Conservation (phyloP, 2,888 invertebrate species). For the Romanomermis culicivorax region DNA sequence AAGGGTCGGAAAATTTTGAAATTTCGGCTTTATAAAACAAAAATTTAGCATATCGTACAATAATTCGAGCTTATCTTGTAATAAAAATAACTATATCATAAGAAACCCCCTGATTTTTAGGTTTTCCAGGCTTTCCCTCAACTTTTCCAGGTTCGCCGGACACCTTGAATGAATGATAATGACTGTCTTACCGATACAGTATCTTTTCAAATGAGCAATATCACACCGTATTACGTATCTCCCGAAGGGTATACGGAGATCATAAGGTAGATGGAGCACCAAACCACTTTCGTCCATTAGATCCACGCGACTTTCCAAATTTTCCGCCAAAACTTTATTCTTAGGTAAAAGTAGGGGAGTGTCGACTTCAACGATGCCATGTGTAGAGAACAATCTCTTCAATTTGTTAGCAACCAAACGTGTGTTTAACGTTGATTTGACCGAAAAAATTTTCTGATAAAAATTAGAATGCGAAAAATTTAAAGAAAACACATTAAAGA, state of each 20-base stretch:
- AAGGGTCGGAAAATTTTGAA: too few relatives aligned
- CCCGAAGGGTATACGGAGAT: constrained; percentile 38
- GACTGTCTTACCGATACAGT: constrained; percentile 33
- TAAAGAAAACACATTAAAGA: too few relatives aligned
- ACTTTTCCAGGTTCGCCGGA: too few relatives aligned
- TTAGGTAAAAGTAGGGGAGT: constrained; percentile 29
- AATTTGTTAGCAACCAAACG: not conserved
- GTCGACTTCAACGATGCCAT: constrained; percentile 24
- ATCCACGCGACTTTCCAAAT: not conserved
- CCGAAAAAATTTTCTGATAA: not conserved
- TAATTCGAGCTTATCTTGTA: too few relatives aligned
- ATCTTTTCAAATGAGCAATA: constrained; percentile 55
- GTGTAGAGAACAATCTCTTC: not conserved
- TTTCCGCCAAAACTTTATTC: not conserved
- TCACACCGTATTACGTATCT: constrained; percentile 56
- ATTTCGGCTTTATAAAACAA: too few relatives aligned
- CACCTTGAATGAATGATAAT: too few relatives aligned
- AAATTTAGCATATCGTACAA: too few relatives aligned
- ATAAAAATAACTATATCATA: too few relatives aligned
- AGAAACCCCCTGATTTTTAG: too few relatives aligned
- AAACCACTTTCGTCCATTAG: constrained; percentile 5
- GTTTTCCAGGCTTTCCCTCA: too few relatives aligned
- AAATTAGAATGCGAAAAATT: too few relatives aligned
- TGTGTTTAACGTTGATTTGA: not conserved
- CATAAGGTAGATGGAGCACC: constrained; percentile 36